Percentiles rank a stretch among this genome's conserved stretches.
Conservation (phyloP, 2,888 invertebrate genomes). For the Sarcophaga caerulescens region DNA sequence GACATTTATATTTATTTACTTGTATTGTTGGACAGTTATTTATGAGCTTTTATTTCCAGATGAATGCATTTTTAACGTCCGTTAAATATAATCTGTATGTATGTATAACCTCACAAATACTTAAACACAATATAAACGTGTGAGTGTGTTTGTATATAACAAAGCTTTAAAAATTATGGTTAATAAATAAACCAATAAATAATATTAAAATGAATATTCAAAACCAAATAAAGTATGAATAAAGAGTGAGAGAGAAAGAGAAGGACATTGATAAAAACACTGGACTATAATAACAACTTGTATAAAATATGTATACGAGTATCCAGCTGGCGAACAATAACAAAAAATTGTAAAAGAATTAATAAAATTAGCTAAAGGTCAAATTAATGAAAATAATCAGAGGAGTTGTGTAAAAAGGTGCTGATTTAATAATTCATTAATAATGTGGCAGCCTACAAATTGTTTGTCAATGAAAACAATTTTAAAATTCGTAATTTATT, state of each 20-base stretch:
- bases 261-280: neutral
- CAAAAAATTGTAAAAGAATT: conserved; percentile 1
- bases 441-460: neutral
- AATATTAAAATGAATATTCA: conserved; percentile 32
- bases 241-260: neutral
- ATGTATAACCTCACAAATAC: conserved; percentile 22
- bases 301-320: neutral
- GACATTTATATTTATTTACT: conserved; percentile 1
- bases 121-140: neutral
- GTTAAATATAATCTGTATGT: conserved; percentile 53
- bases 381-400: too few species aligned
- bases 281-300: too few species aligned
- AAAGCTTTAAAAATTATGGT: conserved; percentile 51
- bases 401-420: conserved; percentile 6
- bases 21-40: conserved; percentile 39
- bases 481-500: conserved; percentile 7
- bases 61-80: conserved; percentile 69
- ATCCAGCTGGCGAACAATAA: conserved; percentile 12
- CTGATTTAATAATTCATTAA: conserved; percentile 43
- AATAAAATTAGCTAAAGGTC: neutral
- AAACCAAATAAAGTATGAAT: too few species aligned
- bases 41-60: conserved; percentile 67
- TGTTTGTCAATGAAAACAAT: conserved; percentile 35
- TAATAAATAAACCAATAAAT: conserved; percentile 64
- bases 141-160: conserved; percentile 25